A percentile compares a stretch with the other conserved stretches of the same genome.
Evolutionary conservation across 1,140 invertebrate genomes (phyloP).

Genomic region (Zaprionus taronus): DNA sequence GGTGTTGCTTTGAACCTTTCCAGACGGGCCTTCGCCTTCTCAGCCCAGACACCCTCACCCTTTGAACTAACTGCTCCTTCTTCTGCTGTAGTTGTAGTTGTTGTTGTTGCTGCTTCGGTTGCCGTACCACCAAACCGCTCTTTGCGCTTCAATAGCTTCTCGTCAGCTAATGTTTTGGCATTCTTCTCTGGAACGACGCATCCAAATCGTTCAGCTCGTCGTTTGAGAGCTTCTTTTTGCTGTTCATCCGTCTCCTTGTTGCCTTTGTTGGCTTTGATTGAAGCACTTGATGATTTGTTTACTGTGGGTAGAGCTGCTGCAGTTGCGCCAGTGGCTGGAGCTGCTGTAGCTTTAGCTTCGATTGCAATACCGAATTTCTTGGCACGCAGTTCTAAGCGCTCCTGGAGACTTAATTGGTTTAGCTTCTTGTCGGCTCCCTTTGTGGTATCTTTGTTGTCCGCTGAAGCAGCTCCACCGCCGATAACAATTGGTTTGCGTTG

Average conservation of each 20-base stretch:
- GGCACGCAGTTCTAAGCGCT: constrained; percentile 90
- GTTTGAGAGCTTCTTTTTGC: constrained; percentile 88
- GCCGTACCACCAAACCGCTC: constrained; percentile 87
- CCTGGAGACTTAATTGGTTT: constrained; percentile 87
- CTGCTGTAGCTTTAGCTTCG: not conserved
- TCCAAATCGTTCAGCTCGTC: constrained; percentile 91
- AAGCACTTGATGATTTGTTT: constrained; percentile 85
- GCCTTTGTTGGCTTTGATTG: constrained; percentile 58
- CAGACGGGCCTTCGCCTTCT: constrained; percentile 76
- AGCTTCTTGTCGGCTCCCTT: constrained; percentile 84
- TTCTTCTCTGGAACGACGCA: constrained; percentile 88
- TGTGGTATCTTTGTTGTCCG: constrained; percentile 14
- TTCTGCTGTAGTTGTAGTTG: constrained; percentile 86
- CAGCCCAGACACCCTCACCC: constrained; percentile 63
- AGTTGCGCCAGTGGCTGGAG: constrained; percentile 10
- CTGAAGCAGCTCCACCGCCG: constrained; percentile 8
- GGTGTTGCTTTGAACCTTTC: constrained; percentile 73
- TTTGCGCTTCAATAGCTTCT: constrained; percentile 89
- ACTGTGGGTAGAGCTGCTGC: constrained; percentile 62
- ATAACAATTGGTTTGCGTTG: constrained; percentile 58
- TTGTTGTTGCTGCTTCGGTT: constrained; percentile 1
- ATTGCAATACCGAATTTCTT: constrained; percentile 89
- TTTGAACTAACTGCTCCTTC: constrained; percentile 46
- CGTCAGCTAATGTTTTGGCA: constrained; percentile 88
- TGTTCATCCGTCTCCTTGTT: constrained; percentile 80